A percentile compares a stretch with the other conserved stretches of the same genome.
phyloP scores from a whole-genome alignment of 2,113 vertebrate species.

The Pedionomus torquatus region DNA sequence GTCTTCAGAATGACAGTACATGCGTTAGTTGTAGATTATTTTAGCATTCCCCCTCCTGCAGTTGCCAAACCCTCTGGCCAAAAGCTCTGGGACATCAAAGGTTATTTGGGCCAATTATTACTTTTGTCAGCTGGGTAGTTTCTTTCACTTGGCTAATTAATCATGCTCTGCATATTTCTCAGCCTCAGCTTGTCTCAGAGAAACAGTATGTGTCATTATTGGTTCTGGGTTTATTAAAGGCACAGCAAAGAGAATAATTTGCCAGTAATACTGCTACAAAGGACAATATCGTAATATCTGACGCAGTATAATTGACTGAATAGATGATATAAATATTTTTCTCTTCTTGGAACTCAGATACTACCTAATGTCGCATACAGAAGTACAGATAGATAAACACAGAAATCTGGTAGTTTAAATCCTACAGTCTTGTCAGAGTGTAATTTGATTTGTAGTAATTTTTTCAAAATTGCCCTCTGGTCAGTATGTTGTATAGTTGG shows the following conservation, averaged over 20 bases:
- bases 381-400: background rate
- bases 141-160: slow-evolving; percentile 60
- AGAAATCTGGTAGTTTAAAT: background rate
- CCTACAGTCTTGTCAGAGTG: background rate
- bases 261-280: background rate
- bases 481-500: background rate
- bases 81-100: slow-evolving; percentile 50
- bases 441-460: background rate
- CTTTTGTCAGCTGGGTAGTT: slow-evolving; percentile 48
- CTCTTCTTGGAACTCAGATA: background rate
- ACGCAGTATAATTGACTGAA: background rate
- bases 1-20: slow-evolving; percentile 14
- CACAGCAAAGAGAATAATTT: slow-evolving; percentile 1
- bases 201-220: slow-evolving; percentile 27
- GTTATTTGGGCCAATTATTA: slow-evolving; percentile 58
- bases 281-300: background rate
- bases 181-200: slow-evolving; percentile 5
- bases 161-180: slow-evolving; percentile 33
- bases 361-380: background rate
- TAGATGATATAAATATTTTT: background rate
- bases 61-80: slow-evolving; percentile 30
- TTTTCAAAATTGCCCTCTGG: background rate
- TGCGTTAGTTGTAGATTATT: background rate
- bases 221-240: background rate
- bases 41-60: background rate